phyloP scores from a whole-genome alignment of 2,797 vertebrate species.

The Otolemur crassicaudatus region DNA sequence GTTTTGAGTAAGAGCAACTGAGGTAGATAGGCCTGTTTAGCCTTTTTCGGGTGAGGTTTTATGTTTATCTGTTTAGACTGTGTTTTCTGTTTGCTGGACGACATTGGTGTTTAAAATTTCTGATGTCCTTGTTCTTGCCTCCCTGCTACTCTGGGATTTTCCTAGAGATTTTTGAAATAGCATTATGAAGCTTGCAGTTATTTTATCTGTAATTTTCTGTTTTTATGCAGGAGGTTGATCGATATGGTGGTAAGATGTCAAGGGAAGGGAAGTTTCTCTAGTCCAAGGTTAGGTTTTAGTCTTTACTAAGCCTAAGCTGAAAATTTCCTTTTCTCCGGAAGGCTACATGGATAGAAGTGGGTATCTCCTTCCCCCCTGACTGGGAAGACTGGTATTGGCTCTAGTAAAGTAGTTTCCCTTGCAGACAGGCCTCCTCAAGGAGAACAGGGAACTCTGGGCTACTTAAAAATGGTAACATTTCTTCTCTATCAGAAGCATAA shows the following conservation, averaged over 20 bases:
- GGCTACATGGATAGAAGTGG: background rate
- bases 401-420: background rate
- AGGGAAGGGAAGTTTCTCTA: background rate
- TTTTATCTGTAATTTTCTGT: background rate
- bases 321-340: background rate
- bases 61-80: background rate
- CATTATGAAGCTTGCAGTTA: background rate
- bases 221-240: background rate
- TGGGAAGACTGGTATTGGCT: background rate
- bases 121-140: background rate
- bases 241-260: background rate
- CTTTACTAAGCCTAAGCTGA: background rate
- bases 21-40: background rate
- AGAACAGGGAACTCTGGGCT: background rate
- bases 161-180: background rate
- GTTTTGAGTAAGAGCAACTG: background rate
- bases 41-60: background rate
- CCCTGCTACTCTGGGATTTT: background rate
- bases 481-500: background rate
- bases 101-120: background rate
- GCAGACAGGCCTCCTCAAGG: background rate
- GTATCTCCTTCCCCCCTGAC: background rate
- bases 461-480: background rate
- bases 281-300: background rate
- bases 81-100: background rate